These are phyloP conservation scores for Apteryx owenii DNA, from an alignment of 2,113 vertebrate genomes.

Conservation along the genomic window DNA sequence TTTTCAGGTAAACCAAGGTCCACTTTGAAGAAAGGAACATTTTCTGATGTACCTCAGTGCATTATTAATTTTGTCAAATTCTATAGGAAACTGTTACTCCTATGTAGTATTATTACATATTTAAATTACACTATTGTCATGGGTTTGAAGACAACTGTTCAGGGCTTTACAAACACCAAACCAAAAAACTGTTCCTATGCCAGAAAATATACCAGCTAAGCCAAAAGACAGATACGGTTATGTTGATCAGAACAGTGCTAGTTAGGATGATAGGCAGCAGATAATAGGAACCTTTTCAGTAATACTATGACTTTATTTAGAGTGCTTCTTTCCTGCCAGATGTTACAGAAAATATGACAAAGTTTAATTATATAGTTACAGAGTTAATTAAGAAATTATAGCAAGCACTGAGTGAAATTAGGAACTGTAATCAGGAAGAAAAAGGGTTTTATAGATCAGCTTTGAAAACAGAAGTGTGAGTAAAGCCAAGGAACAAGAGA, in stretches of 20 bases:
- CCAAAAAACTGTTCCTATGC: neutral
- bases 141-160: neutral
- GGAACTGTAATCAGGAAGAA: slow-evolving; percentile 4
- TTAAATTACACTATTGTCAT: neutral
- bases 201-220: neutral
- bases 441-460: neutral
- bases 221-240: neutral
- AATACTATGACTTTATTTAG: neutral
- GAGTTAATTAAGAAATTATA: slow-evolving; percentile 38
- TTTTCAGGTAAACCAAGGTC: neutral
- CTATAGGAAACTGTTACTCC: neutral
- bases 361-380: slow-evolving; percentile 17
- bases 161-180: neutral
- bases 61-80: neutral
- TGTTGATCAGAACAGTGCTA: neutral
- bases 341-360: slow-evolving; percentile 8
- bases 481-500: neutral
- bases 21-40: neutral
- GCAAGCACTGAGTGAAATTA: slow-evolving; percentile 5
- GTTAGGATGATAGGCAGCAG: neutral
- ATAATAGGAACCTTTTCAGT: neutral
- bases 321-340: slow-evolving; percentile 1
- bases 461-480: neutral
- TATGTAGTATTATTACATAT: neutral
- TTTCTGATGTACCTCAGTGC: neutral